A percentile compares a stretch with the other conserved stretches of the same genome.
phyloP scores from a whole-genome alignment of 2,797 vertebrate species.

The Lepilemur septentrionalis region DNA sequence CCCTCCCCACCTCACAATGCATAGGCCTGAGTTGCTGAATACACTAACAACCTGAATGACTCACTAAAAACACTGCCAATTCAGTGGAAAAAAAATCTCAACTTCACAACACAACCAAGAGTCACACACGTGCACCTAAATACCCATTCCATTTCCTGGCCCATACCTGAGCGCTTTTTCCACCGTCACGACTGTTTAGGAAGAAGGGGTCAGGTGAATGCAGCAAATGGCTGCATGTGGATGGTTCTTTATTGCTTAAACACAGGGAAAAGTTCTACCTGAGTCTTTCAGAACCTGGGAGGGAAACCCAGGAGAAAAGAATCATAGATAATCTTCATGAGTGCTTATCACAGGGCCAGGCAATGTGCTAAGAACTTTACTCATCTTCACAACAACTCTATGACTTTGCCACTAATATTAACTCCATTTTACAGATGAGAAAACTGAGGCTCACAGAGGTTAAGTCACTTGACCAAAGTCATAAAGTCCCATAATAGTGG shows the following conservation, averaged over 20 bases:
- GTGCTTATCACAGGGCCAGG: not conserved
- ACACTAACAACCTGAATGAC: conserved; percentile 28
- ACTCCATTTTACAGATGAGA: not conserved
- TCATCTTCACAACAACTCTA: not conserved
- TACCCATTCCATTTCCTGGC: conserved; percentile 45
- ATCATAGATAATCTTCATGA: not conserved
- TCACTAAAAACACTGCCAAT: conserved; percentile 75
- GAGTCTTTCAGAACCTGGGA: not conserved
- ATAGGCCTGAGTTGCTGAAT: not conserved
- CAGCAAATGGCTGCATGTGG: not conserved
- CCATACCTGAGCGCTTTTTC: conserved; percentile 40
- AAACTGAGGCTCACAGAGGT: not conserved
- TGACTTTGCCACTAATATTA: not conserved
- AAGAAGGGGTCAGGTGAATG: not conserved
- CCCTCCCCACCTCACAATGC: not conserved
- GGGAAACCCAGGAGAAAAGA: not conserved
- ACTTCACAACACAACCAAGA: conserved; percentile 56
- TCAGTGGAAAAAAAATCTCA: conserved; percentile 75
- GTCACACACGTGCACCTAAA: not conserved
- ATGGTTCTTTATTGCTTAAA: not conserved
- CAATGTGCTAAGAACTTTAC: not conserved
- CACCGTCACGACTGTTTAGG: not conserved
- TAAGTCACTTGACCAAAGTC: not conserved
- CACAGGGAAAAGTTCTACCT: not conserved
- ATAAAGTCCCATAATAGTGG: not conserved